Evolutionary conservation across 2,113 vertebrate genomes (phyloP).

Genomic region (Tiliqua scincoides): DNA sequence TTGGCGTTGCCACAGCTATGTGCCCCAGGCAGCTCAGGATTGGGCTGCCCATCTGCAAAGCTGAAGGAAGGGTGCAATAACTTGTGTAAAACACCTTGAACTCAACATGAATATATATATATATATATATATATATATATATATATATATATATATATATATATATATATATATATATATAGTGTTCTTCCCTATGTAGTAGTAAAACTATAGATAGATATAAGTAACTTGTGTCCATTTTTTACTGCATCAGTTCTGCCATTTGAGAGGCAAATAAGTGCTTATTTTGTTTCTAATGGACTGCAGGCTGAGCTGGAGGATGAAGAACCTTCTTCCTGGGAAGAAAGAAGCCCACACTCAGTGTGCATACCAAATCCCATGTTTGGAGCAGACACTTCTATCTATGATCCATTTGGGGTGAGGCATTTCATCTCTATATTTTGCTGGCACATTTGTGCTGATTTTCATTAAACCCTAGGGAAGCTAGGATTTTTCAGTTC

Average conservation of each 20-base stretch:
- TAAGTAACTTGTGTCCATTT: not conserved
- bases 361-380: slow-evolving; percentile 88
- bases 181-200: not conserved
- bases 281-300: not conserved
- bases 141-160: no score
- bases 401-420: slow-evolving; percentile 83
- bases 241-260: not conserved
- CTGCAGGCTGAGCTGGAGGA: slow-evolving; percentile 73
- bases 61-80: not conserved
- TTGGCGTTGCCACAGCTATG: no score
- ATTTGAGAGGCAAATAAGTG: not conserved
- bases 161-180: no score
- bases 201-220: not conserved
- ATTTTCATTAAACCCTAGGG: not conserved
- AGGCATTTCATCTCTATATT: slow-evolving; percentile 24
- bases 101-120: no score
- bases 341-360: slow-evolving; percentile 74
- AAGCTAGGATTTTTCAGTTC: not conserved
- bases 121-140: no score
- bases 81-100: not conserved
- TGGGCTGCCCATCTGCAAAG: not conserved
- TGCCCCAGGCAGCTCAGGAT: no score
- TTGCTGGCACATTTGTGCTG: not conserved
- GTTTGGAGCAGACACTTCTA: slow-evolving; percentile 77
- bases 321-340: slow-evolving; percentile 66